phyloP scores from a whole-genome alignment of 1,140 invertebrate genomes.

The Philotrypesis tridentata region DNA sequence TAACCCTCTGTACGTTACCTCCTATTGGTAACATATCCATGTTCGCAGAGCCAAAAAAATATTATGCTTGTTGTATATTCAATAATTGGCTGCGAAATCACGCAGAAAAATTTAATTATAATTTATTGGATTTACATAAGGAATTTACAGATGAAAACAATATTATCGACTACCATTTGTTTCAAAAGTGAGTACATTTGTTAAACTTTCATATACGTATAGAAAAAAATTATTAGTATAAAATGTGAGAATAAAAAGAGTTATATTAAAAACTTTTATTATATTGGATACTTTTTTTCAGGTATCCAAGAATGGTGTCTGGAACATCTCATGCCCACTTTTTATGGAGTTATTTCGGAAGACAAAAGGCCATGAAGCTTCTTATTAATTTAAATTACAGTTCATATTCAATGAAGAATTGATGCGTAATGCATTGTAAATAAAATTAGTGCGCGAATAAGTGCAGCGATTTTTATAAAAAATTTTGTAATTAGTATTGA shows the following conservation, averaged over 20 bases:
- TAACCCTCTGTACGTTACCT: background rate
- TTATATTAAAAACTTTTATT: no score
- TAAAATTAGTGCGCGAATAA: background rate
- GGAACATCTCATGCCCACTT: background rate
- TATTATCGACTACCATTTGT: background rate
- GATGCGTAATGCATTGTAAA: background rate
- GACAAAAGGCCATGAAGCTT: background rate
- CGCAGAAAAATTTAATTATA: background rate
- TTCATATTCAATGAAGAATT: background rate
- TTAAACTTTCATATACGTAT: background rate
- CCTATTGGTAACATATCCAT: background rate
- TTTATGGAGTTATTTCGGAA: background rate
- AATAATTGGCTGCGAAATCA: background rate
- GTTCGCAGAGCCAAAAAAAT: background rate
- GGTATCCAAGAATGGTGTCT: background rate
- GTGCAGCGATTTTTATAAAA: background rate
- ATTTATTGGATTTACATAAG: background rate
- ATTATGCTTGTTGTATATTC: background rate
- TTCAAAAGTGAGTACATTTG: background rate
- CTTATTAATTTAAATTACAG: background rate
- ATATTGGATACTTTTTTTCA: no score
- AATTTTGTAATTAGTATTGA: no score
- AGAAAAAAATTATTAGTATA: no score
- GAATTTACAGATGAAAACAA: background rate
- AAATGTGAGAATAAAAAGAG: no score